phyloP scores from a whole-genome alignment of 2,797 vertebrate genomes.

The Anas bahamensis region DNA sequence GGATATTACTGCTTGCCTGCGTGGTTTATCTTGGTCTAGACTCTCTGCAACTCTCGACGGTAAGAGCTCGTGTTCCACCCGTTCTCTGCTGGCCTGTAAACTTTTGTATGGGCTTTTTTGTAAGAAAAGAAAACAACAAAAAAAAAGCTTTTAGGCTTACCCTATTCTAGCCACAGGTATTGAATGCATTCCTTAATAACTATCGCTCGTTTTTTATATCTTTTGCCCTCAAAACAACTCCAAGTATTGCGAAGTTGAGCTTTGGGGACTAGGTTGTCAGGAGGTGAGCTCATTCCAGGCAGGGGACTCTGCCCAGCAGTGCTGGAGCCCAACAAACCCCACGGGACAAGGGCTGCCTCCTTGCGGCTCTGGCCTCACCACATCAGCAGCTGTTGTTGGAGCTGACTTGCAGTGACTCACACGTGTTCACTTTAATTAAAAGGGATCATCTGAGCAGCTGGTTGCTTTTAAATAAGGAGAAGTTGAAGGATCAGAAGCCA shows the following conservation, averaged over 20 bases:
- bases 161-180: background rate
- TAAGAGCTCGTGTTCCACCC: slow-evolving; percentile 57
- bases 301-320: background rate
- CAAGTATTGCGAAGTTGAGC: background rate
- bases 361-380: background rate
- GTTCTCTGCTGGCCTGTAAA: background rate
- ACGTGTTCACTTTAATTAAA: background rate
- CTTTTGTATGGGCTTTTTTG: background rate
- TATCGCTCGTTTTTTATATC: background rate
- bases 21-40: slow-evolving; percentile 62
- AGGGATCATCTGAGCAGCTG: background rate
- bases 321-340: background rate
- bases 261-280: background rate
- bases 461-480: background rate
- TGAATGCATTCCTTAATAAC: background rate
- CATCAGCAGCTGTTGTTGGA: background rate
- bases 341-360: background rate
- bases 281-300: background rate
- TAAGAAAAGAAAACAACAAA: background rate
- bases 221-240: background rate
- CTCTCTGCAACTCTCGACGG: slow-evolving; percentile 56
- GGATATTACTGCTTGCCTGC: slow-evolving; percentile 69
- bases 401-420: background rate
- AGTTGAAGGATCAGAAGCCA: background rate
- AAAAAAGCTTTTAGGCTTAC: background rate